Base-by-base conservation (phyloP, 2,888 invertebrate species). In the Melikaiella ostensackeni region DNA sequence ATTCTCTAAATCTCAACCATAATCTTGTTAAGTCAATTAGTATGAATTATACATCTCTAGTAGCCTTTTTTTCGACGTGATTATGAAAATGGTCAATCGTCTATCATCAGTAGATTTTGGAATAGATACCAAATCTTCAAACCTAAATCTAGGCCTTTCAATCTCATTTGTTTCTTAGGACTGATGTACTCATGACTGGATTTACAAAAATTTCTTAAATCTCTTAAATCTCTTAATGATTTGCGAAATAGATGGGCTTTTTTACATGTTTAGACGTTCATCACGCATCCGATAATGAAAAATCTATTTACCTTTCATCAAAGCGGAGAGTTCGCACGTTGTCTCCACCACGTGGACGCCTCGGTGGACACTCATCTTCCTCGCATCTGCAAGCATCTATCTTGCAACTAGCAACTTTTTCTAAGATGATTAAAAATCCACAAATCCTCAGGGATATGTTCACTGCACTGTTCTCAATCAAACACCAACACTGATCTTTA, bases 311-410 rank as follows among this genome's bases (percentile, higher is more conserved):
- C 90, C 90, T 90, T 89, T 90, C 81, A 89, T 89, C 59, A 88
- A 87, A 77, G 85, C 86, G 70, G 89, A 86, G 38, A 90, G 85
- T 77, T 89, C 88, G 80, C 84, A 85, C 75, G 86, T 88, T 62
- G 86, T 82, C 80, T 89, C 88, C 83, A 89, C 86, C 86, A 89
- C 89, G 88, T 87, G 90, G 82, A 82, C 80, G 85, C 82, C 86
- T 86, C 88, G 88, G 88, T 87, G 90, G 82, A 83, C 80, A 84
- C 83, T 86, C 90, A 90, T 90, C 61, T 83, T 86, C 76, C 75
- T 78, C 74, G 79, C 82, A 82, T 82, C 79, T 77, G 75, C 78
- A 46, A 80, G 78, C 80, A 78, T 80, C 59, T 27, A 59, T 16
- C 59, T 27, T 27, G 24, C 13, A 27, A 59, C 24, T 27, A 0